These are phyloP conservation scores for Orthonyx spaldingii DNA, from an alignment of 2,113 vertebrate species.

Conservation along the genomic window DNA sequence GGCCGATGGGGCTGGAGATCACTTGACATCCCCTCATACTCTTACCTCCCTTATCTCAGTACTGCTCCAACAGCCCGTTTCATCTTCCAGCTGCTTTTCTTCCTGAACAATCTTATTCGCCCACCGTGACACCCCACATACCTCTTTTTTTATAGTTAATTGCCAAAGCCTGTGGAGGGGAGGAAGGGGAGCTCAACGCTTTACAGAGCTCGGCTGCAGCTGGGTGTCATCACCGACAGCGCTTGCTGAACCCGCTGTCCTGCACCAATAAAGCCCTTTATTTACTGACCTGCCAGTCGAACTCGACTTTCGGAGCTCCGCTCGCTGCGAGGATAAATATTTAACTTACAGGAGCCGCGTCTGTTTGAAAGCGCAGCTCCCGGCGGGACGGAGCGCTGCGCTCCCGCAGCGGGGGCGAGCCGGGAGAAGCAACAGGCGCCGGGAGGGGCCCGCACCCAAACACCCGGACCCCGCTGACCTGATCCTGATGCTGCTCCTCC, in stretches of 20 bases:
- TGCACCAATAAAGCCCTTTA: not conserved
- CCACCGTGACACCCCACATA: rapidly evolving
- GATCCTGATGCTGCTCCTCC: not conserved
- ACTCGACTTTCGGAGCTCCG: not conserved
- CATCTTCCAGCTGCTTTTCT: not conserved
- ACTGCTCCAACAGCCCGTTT: not conserved
- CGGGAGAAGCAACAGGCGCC: not conserved
- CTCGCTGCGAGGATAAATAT: not conserved
- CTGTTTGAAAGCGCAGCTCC: not conserved
- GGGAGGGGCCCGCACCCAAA: not conserved
- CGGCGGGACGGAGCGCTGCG: not conserved
- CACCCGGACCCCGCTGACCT: not conserved
- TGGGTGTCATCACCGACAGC: not conserved
- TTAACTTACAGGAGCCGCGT: not conserved
- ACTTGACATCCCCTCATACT: not conserved
- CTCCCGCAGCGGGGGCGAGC: not conserved
- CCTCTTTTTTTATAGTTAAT: not conserved
- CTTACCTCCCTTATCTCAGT: not conserved
- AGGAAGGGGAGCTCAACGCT: too few relatives aligned
- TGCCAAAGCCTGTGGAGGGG: too few relatives aligned
- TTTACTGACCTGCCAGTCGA: not conserved
- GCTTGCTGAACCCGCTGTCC: not conserved
- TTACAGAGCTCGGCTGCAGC: not conserved
- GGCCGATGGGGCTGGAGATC: not conserved
- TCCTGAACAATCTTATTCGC: not conserved